Conservation (phyloP, 2,113 vertebrate genomes). For the Progne subis region DNA sequence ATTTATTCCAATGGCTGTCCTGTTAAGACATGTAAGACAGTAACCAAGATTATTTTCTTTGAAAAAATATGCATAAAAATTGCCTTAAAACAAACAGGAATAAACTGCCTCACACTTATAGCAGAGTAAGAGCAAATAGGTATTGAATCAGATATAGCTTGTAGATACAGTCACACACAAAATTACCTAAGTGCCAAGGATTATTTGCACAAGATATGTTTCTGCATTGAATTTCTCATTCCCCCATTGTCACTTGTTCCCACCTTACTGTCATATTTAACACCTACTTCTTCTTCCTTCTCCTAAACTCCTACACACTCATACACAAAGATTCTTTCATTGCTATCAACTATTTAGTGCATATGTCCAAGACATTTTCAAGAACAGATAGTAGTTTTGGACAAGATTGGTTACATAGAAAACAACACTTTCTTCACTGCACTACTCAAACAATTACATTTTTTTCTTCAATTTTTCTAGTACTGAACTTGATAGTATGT, state of each 20-base stretch:
- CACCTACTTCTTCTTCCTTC: constrained; percentile 34
- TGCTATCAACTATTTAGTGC: neutral
- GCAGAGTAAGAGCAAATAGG: neutral
- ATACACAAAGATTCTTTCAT: constrained; percentile 3
- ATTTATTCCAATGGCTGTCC: neutral
- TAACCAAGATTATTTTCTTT: neutral
- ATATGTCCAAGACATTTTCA: constrained; percentile 17
- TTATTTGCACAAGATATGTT: neutral
- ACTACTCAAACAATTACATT: neutral
- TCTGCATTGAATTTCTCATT: constrained; percentile 16
- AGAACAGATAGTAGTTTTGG: neutral
- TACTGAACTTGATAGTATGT: neutral
- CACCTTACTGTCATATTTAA: constrained; percentile 42
- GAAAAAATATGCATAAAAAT: neutral
- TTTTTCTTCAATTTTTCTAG: neutral
- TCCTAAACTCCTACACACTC: constrained; percentile 20
- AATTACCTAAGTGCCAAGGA: neutral
- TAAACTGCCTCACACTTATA: neutral
- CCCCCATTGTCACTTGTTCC: constrained; percentile 19
- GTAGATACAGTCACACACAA: neutral
- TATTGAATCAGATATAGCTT: neutral
- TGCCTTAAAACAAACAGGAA: neutral
- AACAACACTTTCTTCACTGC: neutral
- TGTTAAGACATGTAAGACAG: neutral
- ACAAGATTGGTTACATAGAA: neutral